Base-by-base conservation (phyloP, 2,888 invertebrate species). In the Neoitamus cyanurus region DNA sequence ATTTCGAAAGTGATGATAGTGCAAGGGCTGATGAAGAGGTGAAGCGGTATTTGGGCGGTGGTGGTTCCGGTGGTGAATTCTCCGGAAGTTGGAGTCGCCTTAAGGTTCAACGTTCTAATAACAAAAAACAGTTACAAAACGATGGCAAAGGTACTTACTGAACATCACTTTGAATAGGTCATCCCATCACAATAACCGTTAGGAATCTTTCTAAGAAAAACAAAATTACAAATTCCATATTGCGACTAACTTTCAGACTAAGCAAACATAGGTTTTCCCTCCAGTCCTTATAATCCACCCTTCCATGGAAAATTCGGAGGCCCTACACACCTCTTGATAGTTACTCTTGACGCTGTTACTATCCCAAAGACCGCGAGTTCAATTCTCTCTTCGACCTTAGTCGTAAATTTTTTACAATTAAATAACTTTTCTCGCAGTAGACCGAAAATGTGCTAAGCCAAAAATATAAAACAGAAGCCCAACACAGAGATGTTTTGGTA, bases 1-100 rank as follows among this genome's bases (percentile, higher is more conserved):
- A 89, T 78, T 92, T 91, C 85, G 93, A 92, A 46, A 91, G 92
- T 83, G 92, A 92, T 86, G 93, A 93, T 86, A 90, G 90, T 85
- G 92, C 92, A 85, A 91, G 92, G 87, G 87, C 93, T 3, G 94
- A 94, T 87, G 93, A 94, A 88, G 94, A 94, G 88, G 94, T 94
- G 0, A 92, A 93, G 87, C 92, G 92, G 2, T 92, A 93, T 34
- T 58, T 80, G 31, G 58, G 58, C 11, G 80, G 80, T 80, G 46
- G 15, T 46, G 28, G 46, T 34, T n/a, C 15, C 15, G 34, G 25
- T 75, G 36, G 25, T 28, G 91, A 92, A 37, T 88, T 93, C 13
- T 92, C 92, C 1, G 93, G 92, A 69, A 93, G 93, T 88, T 93
- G 93, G 93, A 93, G 93, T 88, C 92, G 92, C 86, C 89, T 93